Conservation (phyloP, 2,888 invertebrate species). For the Microctonus brassicae region DNA sequence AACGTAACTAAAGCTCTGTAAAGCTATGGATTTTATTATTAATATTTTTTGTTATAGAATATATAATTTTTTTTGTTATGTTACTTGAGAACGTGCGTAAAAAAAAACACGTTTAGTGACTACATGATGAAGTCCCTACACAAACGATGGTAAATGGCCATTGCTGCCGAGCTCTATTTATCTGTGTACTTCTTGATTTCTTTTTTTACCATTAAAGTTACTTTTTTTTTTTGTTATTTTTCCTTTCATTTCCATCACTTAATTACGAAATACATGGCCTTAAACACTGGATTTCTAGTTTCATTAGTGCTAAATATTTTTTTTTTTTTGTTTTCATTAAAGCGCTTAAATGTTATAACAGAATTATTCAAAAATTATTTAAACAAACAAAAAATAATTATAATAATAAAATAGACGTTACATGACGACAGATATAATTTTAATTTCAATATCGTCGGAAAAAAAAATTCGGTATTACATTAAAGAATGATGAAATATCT, state of each 20-base stretch:
- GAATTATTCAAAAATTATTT: not conserved
- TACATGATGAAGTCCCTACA: not conserved
- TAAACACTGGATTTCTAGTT: constrained; percentile 54
- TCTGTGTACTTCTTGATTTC: constrained; percentile 16
- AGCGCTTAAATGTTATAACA: not conserved
- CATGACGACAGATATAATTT: not conserved
- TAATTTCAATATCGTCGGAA: not conserved
- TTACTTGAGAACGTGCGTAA: constrained; percentile 30
- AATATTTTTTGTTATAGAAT: not conserved
- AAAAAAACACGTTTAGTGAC: constrained; percentile 2
- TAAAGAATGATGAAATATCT: not conserved
- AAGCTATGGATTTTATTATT: constrained; percentile 1
- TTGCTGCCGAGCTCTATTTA: constrained; percentile 4
- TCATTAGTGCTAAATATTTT: constrained; percentile 50
- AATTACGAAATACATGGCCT: constrained; percentile 65
- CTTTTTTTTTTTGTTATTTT: constrained; percentile 30
- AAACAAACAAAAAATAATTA: constrained; percentile 14
- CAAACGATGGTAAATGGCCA: not conserved
- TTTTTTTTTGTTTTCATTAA: constrained; percentile 32
- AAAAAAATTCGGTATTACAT: not conserved
- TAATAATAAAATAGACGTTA: not conserved
- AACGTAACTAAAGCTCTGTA: constrained; percentile 13
- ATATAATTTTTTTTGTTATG: constrained; percentile 46
- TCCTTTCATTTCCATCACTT: constrained; percentile 47
- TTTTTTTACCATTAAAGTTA: constrained; percentile 28